Conservation (phyloP, 2,113 vertebrate species). For the Passerina amoena region DNA sequence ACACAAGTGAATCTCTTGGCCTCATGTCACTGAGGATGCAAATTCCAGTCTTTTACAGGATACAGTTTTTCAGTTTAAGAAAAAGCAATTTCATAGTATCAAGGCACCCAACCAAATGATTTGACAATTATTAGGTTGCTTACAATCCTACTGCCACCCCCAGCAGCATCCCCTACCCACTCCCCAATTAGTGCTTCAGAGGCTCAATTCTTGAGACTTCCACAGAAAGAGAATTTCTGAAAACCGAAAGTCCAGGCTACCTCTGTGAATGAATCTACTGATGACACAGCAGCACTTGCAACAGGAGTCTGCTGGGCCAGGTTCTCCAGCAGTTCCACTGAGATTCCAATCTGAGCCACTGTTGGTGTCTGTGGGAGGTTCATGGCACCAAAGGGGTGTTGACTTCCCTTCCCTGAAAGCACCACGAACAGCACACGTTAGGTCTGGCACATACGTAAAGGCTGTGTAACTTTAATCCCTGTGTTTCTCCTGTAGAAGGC, state of each 20-base stretch:
- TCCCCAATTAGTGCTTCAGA: background rate
- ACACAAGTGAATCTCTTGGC: background rate
- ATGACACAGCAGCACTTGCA: constrained; percentile 85
- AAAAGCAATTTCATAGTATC: background rate
- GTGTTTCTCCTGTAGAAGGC: background rate
- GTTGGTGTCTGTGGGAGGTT: constrained; percentile 79
- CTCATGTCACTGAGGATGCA: background rate
- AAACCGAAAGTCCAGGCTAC: constrained; percentile 55
- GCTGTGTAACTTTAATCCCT: background rate
- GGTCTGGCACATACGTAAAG: background rate
- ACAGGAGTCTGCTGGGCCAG: constrained; percentile 92
- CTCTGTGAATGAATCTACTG: constrained; percentile 89
- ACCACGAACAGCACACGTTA: background rate
- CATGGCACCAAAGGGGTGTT: constrained; percentile 89
- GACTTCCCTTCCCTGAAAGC: constrained; percentile 85
- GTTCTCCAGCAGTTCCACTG: constrained; percentile 89
- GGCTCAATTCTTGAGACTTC: background rate
- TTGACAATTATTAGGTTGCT: background rate
- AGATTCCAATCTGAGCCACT: constrained; percentile 94
- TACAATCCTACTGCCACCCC: background rate
- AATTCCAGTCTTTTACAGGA: background rate
- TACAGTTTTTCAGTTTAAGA: background rate
- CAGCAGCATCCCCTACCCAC: background rate
- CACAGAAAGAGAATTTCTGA: background rate
- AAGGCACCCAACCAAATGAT: background rate